Conservation (phyloP, 2,113 vertebrate species). For the Synchiropus splendidus region DNA sequence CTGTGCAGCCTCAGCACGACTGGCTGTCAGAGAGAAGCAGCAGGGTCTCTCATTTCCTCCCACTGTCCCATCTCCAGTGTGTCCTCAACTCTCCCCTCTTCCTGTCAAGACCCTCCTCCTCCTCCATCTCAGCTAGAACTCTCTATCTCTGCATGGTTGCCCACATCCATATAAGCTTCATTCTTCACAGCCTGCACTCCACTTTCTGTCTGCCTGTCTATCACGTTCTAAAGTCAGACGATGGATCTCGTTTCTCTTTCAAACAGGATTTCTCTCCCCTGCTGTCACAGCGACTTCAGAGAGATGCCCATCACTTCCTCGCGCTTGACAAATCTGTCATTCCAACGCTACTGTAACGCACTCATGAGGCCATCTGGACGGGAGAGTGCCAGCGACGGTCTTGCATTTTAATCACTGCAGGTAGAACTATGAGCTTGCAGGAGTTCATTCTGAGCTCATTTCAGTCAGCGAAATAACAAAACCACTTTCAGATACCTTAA, state of each 20-base stretch:
- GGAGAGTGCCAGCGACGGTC: neutral
- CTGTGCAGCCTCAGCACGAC: slow-evolving; percentile 7
- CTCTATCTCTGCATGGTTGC: slow-evolving; percentile 32
- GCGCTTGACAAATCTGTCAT: slow-evolving; percentile 25
- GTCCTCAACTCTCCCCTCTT: slow-evolving; percentile 25
- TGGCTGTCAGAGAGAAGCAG: slow-evolving; percentile 29
- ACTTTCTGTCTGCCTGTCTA: slow-evolving; percentile 18
- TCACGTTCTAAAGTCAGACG: slow-evolving; percentile 23
- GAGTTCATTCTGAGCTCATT: slow-evolving; percentile 5
- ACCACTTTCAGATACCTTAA: neutral
- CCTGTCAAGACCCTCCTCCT: too few species aligned
- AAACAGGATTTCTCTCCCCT: slow-evolving; percentile 46
- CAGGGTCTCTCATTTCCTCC: slow-evolving; percentile 13
- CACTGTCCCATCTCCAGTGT: slow-evolving; percentile 15
- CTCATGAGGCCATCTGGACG: slow-evolving; percentile 8
- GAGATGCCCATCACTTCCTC: slow-evolving; percentile 41
- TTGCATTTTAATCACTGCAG: neutral
- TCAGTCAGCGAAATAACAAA: too few species aligned
- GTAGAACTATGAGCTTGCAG: too few species aligned
- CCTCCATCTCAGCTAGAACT: slow-evolving; percentile 7
- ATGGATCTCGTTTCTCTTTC: slow-evolving; percentile 24
- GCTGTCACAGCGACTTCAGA: slow-evolving; percentile 38
- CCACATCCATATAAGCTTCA: slow-evolving; percentile 31
- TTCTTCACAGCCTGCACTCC: slow-evolving; percentile 16
- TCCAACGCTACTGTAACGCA: slow-evolving; percentile 13